Evolutionary conservation across 2,113 vertebrate genomes (phyloP).

Genomic region (Mobula birostris): DNA sequence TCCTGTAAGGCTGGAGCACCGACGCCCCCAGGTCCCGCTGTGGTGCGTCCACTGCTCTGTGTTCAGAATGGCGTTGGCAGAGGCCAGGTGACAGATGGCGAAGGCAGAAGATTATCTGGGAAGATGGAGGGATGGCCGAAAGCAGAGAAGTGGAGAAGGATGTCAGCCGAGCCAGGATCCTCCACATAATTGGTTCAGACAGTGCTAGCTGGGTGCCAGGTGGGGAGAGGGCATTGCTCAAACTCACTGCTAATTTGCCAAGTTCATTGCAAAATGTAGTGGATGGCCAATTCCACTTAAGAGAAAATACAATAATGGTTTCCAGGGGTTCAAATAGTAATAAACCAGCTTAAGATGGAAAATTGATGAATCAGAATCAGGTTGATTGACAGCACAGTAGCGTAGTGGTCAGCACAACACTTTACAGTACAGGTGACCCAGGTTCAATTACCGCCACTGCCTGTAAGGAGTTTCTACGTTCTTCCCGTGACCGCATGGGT

Average conservation of each 20-base stretch:
- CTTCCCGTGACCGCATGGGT: too few relatives aligned
- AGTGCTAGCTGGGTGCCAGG: too few relatives aligned
- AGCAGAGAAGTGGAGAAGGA: neutral
- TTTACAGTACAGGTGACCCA: too few relatives aligned
- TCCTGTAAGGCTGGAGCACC: too few relatives aligned
- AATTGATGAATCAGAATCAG: too few relatives aligned
- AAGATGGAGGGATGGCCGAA: neutral
- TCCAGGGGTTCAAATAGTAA: neutral
- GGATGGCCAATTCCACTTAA: neutral
- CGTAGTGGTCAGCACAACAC: too few relatives aligned
- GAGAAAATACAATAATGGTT: neutral
- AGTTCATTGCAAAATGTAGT: neutral
- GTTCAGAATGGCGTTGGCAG: neutral
- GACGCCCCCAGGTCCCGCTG: neutral
- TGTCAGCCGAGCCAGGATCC: neutral
- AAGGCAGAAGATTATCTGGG: neutral
- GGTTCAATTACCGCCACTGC: too few relatives aligned
- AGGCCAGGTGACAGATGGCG: neutral
- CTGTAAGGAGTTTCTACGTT: too few relatives aligned
- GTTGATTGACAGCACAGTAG: too few relatives aligned
- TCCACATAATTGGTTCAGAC: neutral
- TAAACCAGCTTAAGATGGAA: neutral
- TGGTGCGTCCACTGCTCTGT: too few relatives aligned
- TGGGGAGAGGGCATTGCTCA: neutral
- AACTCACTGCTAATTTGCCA: neutral